phyloP scores from a whole-genome alignment of 2,888 invertebrate genomes.

The Diadegma fenestrale region DNA sequence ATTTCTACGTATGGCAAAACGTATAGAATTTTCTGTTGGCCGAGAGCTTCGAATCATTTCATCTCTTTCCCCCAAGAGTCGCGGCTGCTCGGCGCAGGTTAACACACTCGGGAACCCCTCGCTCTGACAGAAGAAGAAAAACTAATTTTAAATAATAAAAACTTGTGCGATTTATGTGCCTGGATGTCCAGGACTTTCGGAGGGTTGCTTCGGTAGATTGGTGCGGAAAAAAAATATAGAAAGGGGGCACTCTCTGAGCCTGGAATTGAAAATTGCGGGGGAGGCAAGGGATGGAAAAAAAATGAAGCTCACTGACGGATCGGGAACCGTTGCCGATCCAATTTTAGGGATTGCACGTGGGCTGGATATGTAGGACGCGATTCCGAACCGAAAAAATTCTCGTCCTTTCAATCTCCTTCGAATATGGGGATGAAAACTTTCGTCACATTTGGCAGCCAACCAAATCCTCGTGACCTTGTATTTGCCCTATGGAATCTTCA shows the following conservation, averaged over 20 bases:
- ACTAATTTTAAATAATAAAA: constrained; percentile 77
- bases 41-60: constrained; percentile 46
- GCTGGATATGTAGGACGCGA: neutral
- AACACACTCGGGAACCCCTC: constrained; percentile 61
- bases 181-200: constrained; percentile 71
- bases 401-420: neutral
- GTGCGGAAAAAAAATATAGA: constrained; percentile 65
- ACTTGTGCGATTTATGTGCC: constrained; percentile 76
- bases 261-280: constrained; percentile 75
- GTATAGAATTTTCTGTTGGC: constrained; percentile 46
- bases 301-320: constrained; percentile 55
- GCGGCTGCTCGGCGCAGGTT: constrained; percentile 6
- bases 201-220: constrained; percentile 71
- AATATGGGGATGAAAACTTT: constrained; percentile 51
- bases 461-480: constrained; percentile 28
- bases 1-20: constrained; percentile 50
- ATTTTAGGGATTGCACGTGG: constrained; percentile 48
- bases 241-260: constrained; percentile 63
- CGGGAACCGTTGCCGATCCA: constrained; percentile 47
- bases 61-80: constrained; percentile 14
- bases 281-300: constrained; percentile 69
- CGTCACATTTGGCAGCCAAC: constrained; percentile 48
- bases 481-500: neutral
- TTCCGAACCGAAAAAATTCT: constrained; percentile 52
- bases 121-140: constrained; percentile 44